phyloP scores from a whole-genome alignment of 2,113 vertebrate species.

The Bostrychus sinensis region DNA sequence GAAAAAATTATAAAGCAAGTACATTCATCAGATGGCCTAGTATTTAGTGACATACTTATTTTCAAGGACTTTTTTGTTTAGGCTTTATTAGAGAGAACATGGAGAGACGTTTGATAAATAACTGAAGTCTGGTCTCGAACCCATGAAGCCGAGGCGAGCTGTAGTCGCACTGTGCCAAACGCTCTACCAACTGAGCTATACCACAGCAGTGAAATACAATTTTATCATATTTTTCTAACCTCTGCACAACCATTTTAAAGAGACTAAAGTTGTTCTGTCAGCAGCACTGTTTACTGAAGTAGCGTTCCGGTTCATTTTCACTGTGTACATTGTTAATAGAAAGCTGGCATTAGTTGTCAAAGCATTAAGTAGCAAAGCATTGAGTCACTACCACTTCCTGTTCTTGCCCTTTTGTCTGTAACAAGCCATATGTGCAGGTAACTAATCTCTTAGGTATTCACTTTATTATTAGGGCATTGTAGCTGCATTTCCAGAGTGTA shows the following conservation, averaged over 20 bases:
- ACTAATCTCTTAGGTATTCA: constrained; percentile 46
- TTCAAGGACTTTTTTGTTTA: neutral
- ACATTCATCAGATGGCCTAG: neutral
- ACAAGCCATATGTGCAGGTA: constrained; percentile 29
- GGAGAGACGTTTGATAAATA: too few species aligned
- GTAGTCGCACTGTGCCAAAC: too few species aligned
- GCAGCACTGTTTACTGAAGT: neutral
- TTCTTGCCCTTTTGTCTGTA: constrained; percentile 36
- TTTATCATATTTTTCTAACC: too few species aligned
- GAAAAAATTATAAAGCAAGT: neutral
- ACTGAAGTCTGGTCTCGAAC: too few species aligned
- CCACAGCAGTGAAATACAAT: too few species aligned
- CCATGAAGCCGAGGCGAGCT: too few species aligned
- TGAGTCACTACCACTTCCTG: constrained; percentile 5
- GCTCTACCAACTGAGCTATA: too few species aligned
- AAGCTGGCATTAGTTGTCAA: neutral
- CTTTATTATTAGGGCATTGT: neutral
- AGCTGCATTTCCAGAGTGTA: constrained; percentile 42
- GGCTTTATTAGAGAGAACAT: too few species aligned
- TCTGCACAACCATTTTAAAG: neutral
- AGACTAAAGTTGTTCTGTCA: neutral
- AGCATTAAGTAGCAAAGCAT: neutral
- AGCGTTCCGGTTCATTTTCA: neutral
- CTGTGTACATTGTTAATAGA: neutral
- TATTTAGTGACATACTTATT: constrained; percentile 13